A percentile compares a stretch with the other conserved stretches of the same genome.
Conservation (phyloP, 1,140 invertebrate genomes). For the Colletes latitarsis region DNA sequence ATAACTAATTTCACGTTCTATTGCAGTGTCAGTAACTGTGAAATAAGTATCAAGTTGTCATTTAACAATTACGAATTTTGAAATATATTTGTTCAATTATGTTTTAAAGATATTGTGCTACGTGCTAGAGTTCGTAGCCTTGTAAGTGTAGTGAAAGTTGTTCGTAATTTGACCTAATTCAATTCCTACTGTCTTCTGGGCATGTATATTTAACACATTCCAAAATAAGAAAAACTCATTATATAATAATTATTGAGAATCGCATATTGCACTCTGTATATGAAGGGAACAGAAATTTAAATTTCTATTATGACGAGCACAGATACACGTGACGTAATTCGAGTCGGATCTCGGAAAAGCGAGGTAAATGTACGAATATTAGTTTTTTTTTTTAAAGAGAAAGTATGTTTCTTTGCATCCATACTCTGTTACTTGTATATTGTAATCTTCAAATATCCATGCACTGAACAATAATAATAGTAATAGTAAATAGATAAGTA, state of each 20-base stretch:
- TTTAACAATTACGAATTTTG: not conserved
- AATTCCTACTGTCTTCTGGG: not conserved
- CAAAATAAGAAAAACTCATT: constrained; percentile 20
- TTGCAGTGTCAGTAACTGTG: constrained; percentile 76
- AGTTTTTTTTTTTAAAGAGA: not conserved
- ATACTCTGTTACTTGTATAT: constrained; percentile 47
- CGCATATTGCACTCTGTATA: not conserved
- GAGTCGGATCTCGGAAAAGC: constrained; percentile 86
- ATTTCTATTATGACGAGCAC: constrained; percentile 41
- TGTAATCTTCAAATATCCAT: constrained; percentile 38
- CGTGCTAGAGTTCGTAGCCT: constrained; percentile 9
- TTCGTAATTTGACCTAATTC: constrained; percentile 53
- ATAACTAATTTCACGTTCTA: constrained; percentile 69
- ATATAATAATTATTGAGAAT: constrained; percentile 30
- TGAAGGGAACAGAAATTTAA: constrained; percentile 21
- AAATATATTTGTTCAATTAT: not conserved
- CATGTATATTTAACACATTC: constrained; percentile 50
- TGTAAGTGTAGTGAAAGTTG: constrained; percentile 55
- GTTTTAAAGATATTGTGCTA: not conserved
- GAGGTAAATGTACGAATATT: constrained; percentile 80
- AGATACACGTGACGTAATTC: constrained; percentile 78
- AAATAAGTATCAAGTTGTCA: constrained; percentile 39
- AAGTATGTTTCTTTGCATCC: not conserved
- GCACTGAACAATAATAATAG: not conserved
- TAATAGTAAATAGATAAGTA: not conserved